Conservation (phyloP, 2,113 vertebrate genomes). For the Monopterus albus region DNA sequence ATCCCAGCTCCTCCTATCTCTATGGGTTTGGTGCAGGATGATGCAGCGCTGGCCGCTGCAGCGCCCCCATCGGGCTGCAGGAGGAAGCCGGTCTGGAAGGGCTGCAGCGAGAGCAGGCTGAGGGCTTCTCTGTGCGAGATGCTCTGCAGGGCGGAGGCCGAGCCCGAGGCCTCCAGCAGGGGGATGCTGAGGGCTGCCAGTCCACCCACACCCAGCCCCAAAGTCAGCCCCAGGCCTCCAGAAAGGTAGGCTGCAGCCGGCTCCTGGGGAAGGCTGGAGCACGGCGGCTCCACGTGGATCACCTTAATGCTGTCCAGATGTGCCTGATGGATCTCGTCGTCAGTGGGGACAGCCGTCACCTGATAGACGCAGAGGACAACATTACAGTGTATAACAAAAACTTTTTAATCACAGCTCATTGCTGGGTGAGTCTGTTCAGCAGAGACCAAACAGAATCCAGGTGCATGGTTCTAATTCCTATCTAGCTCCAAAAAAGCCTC, state of each 20-base stretch:
- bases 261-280: conserved; percentile 93
- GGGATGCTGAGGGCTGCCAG: conserved; percentile 84
- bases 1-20: conserved; percentile 43
- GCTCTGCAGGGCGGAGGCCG: conserved; percentile 81
- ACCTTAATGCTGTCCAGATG: conserved; percentile 89
- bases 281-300: conserved; percentile 88
- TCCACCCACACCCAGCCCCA: conserved; percentile 52
- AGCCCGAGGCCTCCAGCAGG: conserved; percentile 80
- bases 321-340: conserved; percentile 81
- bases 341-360: conserved; percentile 79
- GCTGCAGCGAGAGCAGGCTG: conserved; percentile 90
- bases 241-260: conserved; percentile 68
- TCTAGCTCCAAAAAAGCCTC: too few species aligned
- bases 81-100: conserved; percentile 92
- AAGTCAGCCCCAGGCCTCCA: conserved; percentile 57
- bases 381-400: too few species aligned
- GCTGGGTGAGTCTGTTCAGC: too few species aligned
- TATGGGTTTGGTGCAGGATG: conserved; percentile 82
- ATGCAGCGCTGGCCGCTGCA: conserved; percentile 81
- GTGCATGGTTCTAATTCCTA: neutral
- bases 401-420: too few species aligned
- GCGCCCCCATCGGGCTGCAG: conserved; percentile 91
- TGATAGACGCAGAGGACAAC: conserved; percentile 50
- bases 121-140: conserved; percentile 87
- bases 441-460: neutral